These are phyloP conservation scores for Alloplasta piceator DNA, from an alignment of 2,888 invertebrate genomes.

Conservation along the genomic window DNA sequence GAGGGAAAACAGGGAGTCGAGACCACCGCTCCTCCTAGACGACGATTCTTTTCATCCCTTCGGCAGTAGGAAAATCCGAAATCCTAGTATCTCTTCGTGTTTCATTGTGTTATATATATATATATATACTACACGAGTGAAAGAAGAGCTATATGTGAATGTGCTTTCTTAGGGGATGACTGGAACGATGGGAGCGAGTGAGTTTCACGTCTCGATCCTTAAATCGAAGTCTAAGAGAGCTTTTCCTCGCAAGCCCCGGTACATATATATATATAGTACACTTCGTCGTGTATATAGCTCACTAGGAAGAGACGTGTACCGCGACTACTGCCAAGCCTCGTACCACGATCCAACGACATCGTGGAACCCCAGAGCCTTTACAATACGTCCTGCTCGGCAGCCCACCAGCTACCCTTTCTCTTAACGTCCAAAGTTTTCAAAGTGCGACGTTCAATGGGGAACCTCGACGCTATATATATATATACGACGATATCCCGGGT, in stretches of 20 bases:
- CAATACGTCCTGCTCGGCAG: slow-evolving; percentile 81
- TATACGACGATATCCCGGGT: slow-evolving; percentile 61
- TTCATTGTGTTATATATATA: slow-evolving; percentile 49
- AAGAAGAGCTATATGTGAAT: background rate
- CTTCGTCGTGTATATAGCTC: background rate
- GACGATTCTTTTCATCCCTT: slow-evolving; percentile 47
- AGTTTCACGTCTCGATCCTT: slow-evolving; percentile 67
- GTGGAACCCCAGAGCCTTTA: slow-evolving; percentile 75
- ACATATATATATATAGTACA: background rate
- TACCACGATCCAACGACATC: slow-evolving; percentile 62
- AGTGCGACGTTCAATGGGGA: slow-evolving; percentile 81
- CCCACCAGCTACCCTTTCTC: slow-evolving; percentile 81
- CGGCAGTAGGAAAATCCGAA: slow-evolving; percentile 71
- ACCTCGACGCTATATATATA: slow-evolving; percentile 73
- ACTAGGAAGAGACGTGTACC: slow-evolving; percentile 23
- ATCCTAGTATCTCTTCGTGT: slow-evolving; percentile 70
- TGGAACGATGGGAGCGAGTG: slow-evolving; percentile 29
- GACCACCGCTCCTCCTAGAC: slow-evolving; percentile 40
- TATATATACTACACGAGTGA: background rate
- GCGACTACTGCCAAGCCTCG: slow-evolving; percentile 69
- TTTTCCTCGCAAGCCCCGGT: slow-evolving; percentile 60
- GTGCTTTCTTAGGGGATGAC: slow-evolving; percentile 34
- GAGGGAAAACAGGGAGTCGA: slow-evolving; percentile 8
- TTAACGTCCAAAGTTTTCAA: slow-evolving; percentile 83
- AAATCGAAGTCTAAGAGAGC: slow-evolving; percentile 75